Evolutionary conservation across 2,888 invertebrate species (phyloP).

Genomic region (Endotricha flammealis): DNA sequence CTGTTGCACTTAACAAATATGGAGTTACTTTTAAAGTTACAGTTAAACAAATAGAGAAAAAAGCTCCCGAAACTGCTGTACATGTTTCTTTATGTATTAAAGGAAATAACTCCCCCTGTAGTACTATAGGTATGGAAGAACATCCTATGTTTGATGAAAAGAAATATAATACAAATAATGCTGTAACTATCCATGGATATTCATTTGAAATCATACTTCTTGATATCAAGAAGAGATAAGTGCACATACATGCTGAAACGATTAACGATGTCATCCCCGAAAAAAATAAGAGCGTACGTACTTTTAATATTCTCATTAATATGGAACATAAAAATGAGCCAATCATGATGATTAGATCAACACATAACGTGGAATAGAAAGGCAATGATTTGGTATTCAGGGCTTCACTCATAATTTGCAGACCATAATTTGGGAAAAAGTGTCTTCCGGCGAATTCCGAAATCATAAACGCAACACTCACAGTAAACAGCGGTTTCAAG

Average conservation of each 20-base stretch:
- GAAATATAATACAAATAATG: conserved; percentile 43
- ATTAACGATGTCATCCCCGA: conserved; percentile 38
- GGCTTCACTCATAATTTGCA: conserved; percentile 45
- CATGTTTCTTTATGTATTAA: conserved; percentile 47
- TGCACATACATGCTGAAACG: conserved; percentile 32
- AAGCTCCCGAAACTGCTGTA: conserved; percentile 31
- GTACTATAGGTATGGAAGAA: conserved; percentile 49
- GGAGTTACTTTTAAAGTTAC: conserved; percentile 21
- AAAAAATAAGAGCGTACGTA: conserved; percentile 41
- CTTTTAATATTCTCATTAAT: conserved; percentile 41
- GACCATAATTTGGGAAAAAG: conserved; percentile 46
- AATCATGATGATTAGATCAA: conserved; percentile 39
- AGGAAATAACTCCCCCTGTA: conserved; percentile 56
- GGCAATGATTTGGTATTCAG: conserved; percentile 30
- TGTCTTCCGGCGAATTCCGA: conserved; percentile 48
- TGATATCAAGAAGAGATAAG: conserved; percentile 35
- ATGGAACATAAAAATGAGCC: conserved; percentile 40
- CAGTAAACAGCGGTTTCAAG: conserved; percentile 41
- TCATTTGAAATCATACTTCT: conserved; percentile 25
- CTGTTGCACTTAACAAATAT: conserved; percentile 30
- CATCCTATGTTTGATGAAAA: conserved; percentile 47
- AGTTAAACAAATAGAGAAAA: conserved; percentile 34
- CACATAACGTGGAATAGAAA: conserved; percentile 25
- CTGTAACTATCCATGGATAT: conserved; percentile 28
- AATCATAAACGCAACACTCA: conserved; percentile 31